phyloP scores from a whole-genome alignment of 2,888 invertebrate species.

The Amblyjoppa proteus region DNA sequence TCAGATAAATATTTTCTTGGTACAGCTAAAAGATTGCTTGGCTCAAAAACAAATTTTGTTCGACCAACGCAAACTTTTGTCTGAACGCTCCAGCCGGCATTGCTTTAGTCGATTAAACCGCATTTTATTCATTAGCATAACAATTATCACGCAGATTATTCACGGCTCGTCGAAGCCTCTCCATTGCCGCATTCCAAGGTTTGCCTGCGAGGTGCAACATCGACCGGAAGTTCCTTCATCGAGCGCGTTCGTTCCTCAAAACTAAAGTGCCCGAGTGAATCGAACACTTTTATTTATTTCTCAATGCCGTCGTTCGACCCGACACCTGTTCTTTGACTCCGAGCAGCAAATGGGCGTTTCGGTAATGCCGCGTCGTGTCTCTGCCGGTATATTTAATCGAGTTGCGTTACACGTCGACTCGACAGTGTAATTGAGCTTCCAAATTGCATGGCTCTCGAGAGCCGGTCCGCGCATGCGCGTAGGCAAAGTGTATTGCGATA shows the following conservation, averaged over 20 bases:
- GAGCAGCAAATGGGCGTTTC: not conserved
- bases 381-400: constrained; percentile 22
- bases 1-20: too few species aligned
- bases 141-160: not conserved
- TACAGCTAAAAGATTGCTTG: too few species aligned
- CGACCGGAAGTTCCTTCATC: not conserved
- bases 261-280: not conserved
- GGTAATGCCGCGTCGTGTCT: constrained; percentile 4
- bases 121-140: not conserved
- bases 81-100: too few species aligned
- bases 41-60: too few species aligned
- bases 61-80: too few species aligned
- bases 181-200: too few species aligned
- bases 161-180: not conserved
- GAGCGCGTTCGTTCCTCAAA: not conserved
- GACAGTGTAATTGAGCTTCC: constrained; percentile 5
- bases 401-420: not conserved
- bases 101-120: too few species aligned
- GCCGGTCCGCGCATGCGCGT: not conserved
- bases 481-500: not conserved
- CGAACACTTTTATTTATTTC: not conserved
- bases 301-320: not conserved
- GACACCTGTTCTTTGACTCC: not conserved
- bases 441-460: constrained; percentile 13
- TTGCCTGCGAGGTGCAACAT: not conserved